Conservation (phyloP, 2,797 vertebrate genomes). For the Sebastes matsubarae region DNA sequence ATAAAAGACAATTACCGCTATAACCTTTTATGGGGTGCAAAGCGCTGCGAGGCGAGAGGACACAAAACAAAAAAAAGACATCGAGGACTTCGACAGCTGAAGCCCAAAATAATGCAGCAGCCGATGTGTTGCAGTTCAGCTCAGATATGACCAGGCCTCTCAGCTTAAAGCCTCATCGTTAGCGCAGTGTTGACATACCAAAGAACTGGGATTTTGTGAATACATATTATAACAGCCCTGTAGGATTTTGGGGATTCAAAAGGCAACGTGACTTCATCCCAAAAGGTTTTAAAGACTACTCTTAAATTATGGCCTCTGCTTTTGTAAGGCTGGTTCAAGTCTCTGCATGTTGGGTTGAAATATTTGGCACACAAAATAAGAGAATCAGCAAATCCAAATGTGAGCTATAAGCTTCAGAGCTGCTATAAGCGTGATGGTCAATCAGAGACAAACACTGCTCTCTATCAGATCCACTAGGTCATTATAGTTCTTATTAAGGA, state of each 20-base stretch:
- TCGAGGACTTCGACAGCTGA: constrained; percentile 72
- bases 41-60: constrained; percentile 86
- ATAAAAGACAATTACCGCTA: constrained; percentile 98
- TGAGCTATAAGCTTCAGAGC: not conserved
- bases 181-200: not conserved
- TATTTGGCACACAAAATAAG: constrained; percentile 34
- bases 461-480: not conserved
- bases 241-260: not conserved
- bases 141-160: constrained; percentile 46
- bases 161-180: not conserved
- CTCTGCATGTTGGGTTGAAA: constrained; percentile 46
- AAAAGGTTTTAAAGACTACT: not conserved
- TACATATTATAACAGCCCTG: not conserved
- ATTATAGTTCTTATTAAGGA: constrained; percentile 15
- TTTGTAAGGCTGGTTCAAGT: constrained; percentile 47
- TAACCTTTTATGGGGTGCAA: constrained; percentile 98
- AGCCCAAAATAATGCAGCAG: constrained; percentile 68
- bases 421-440: not conserved
- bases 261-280: not conserved
- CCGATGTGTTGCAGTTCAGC: constrained; percentile 24
- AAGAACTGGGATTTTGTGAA: not conserved
- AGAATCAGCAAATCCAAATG: constrained; percentile 1
- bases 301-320: constrained; percentile 22
- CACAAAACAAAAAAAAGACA: constrained; percentile 78
- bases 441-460: not conserved